Evolutionary conservation across 37 sponge, comb jelly and placozoan genomes (phyloP).

Genomic region (Ianthella basta): DNA sequence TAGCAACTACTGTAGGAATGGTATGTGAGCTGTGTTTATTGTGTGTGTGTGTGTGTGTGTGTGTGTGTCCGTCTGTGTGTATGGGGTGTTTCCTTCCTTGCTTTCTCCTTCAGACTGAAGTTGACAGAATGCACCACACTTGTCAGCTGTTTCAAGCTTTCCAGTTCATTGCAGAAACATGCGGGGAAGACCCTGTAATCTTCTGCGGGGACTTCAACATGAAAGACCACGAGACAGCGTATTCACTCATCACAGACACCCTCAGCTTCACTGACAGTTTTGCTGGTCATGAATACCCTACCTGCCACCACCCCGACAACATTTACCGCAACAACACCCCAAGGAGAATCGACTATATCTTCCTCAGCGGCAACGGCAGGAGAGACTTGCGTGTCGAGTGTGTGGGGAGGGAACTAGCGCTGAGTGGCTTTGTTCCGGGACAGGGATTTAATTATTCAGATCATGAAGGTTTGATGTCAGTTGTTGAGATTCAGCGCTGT

Average conservation of each 20-base stretch:
- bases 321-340: constrained; percentile 51
- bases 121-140: constrained; percentile 1
- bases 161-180: constrained; percentile 61
- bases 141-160: constrained; percentile 59
- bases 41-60: constrained; percentile 23
- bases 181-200: constrained; percentile 57
- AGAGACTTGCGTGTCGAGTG: not conserved
- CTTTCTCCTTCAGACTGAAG: not conserved
- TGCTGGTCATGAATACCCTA: constrained; percentile 32
- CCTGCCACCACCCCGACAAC: constrained; percentile 59
- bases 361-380: constrained; percentile 36
- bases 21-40: not conserved
- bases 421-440: constrained; percentile 65
- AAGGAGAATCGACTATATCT: constrained; percentile 73
- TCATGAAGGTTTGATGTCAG: constrained; percentile 75
- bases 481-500: constrained; percentile 28
- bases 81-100: not conserved
- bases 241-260: constrained; percentile 52
- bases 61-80: constrained; percentile 28
- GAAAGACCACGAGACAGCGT: constrained; percentile 45
- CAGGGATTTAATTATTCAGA: constrained; percentile 77
- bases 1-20: no score
- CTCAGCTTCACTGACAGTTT: constrained; percentile 57
- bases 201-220: constrained; percentile 81
- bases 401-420: constrained; percentile 29